A percentile compares a stretch with the other conserved stretches of the same genome.
These are phyloP conservation scores for Lordiphosa mommai DNA, from an alignment of 1,140 invertebrate genomes.

Conservation along the genomic window DNA sequence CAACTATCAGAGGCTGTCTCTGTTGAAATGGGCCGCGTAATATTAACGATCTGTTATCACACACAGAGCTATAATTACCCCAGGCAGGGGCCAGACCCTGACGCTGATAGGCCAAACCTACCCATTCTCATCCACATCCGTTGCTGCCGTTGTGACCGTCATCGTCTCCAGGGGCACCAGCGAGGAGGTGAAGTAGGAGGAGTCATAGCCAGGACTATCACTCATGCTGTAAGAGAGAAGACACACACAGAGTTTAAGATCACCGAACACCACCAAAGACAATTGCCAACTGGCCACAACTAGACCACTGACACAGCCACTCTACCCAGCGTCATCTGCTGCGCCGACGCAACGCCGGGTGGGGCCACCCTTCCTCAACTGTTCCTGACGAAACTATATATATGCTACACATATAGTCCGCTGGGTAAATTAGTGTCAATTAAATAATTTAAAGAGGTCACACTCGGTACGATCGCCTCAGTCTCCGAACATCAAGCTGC, in stretches of 20 bases:
- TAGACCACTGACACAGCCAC: background rate
- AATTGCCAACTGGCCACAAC: conserved; percentile 46
- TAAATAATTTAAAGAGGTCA: conserved; percentile 79
- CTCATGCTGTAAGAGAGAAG: conserved; percentile 34
- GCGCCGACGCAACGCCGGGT: conserved; percentile 29
- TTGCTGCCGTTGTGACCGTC: conserved; percentile 24
- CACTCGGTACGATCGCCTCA: conserved; percentile 15
- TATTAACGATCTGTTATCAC: conserved; percentile 75
- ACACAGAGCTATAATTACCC: conserved; percentile 61
- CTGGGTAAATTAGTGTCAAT: conserved; percentile 79
- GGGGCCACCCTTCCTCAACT: conserved; percentile 10
- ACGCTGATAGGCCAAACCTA: conserved; percentile 22
- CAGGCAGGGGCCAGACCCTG: conserved; percentile 5
- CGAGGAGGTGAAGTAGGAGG: conserved; percentile 16
- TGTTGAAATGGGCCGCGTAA: conserved; percentile 63
- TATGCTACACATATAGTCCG: conserved; percentile 37
- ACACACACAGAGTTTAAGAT: conserved; percentile 2
- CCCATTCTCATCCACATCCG: conserved; percentile 48
- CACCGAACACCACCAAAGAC: conserved; percentile 36
- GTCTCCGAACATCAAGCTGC: conserved; percentile 15
- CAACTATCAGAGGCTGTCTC: conserved; percentile 26
- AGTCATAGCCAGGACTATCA: conserved; percentile 39
- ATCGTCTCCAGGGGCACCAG: conserved; percentile 18
- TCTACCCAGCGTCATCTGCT: conserved; percentile 12
- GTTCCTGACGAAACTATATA: background rate